Evolutionary conservation across 2,113 vertebrate species (phyloP), one percentile per base, ranked within the genome.

Genomic region (Seriola aureovittata): DNA sequence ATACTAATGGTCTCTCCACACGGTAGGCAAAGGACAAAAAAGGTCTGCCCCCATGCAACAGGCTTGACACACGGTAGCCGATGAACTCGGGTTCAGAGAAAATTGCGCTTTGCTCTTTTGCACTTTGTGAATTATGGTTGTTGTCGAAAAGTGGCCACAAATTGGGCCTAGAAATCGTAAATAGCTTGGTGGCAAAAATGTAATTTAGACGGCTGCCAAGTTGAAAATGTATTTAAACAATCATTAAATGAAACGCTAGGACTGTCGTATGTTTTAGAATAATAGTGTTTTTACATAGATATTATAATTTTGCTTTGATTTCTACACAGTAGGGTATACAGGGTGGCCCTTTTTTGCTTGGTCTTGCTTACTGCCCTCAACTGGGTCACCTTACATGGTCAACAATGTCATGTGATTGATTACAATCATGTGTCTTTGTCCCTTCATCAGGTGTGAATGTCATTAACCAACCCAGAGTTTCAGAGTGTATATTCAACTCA

Each of bases 1-100:
- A 17, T 57, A 63, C 75, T 86, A 82, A 87, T 80, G 82, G 64
- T 80, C 46, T 74, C 34, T 82, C 52, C 54, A 80, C 71, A 87
- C 34, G 50, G 67, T 80, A 36, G 50, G 46, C 62, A 73, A 34
- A 9, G 19, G 12, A 54, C 40, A 60, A 71, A 68, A 67, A 48
- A 62, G 40, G 21, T 10, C 69, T 25, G 38, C 50, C 36, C n/a
- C 36, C 21, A 8, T 52, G 14, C 29, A 57, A 46, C 52, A 7
- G 57, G 52, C n/a, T 25, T 38, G 0, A 73, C 38, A 63, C 3
- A 5, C 29, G 0, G 63, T 42, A 71, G 40, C 38, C 1, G 2
- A 13, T 67, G 29, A 54, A 66, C 8, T 59, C 6, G 0, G 42
- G 36, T 72, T 71, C 1, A 50, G 8, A 25, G 69, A 32, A 32